A percentile compares a stretch with the other conserved stretches of the same genome.
Evolutionary conservation across 2,888 invertebrate genomes (phyloP).

Genomic region (Pachycephus smyrnensis): DNA sequence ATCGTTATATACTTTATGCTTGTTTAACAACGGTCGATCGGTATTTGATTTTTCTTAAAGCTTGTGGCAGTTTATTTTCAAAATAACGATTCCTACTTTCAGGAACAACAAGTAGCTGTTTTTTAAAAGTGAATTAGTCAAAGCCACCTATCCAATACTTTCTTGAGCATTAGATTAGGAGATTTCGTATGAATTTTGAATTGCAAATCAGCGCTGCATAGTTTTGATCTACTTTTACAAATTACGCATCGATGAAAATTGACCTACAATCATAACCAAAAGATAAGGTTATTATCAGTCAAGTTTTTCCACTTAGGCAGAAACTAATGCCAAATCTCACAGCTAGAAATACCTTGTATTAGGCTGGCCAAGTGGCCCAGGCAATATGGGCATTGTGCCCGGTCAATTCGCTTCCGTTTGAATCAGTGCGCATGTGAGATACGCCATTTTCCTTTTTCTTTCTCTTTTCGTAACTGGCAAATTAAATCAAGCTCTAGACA

Average conservation of each 20-base stretch:
- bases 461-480: not conserved
- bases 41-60: not conserved
- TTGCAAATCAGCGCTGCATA: not conserved
- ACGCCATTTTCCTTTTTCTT: not conserved
- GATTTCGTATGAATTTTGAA: not conserved
- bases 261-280: not conserved
- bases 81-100: not conserved
- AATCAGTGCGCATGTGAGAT: not conserved
- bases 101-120: not conserved
- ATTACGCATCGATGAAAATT: not conserved
- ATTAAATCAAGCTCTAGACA: not conserved
- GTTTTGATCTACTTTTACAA: not conserved
- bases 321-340: not conserved
- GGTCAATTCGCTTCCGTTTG: not conserved
- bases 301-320: not conserved
- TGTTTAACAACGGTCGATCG: not conserved
- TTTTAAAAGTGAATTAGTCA: not conserved
- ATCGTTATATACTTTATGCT: not conserved
- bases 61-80: not conserved
- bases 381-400: constrained; percentile 53
- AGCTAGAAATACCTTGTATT: constrained; percentile 47
- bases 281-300: not conserved
- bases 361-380: constrained; percentile 18
- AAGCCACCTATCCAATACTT: not conserved
- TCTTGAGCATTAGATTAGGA: not conserved